Evolutionary conservation across 2,888 invertebrate species (phyloP).

Genomic region (Alentia gelatinosa): DNA sequence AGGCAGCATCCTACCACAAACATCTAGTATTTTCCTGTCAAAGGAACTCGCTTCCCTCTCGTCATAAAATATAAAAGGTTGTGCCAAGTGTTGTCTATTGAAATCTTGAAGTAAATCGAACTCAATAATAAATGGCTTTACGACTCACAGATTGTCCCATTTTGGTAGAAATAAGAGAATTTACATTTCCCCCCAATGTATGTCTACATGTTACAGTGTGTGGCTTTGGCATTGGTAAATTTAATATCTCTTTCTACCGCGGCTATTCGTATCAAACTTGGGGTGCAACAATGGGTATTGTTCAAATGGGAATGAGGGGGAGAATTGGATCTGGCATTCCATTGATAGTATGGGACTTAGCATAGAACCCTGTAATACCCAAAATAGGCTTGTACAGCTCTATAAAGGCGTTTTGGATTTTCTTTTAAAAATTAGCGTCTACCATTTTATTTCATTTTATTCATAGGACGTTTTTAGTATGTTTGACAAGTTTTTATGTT

Average conservation of each 20-base stretch:
- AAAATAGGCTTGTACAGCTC: neutral
- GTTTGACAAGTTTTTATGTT: too few species aligned
- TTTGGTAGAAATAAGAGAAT: neutral
- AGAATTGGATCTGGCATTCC: neutral
- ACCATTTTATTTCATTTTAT: neutral
- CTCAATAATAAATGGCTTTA: neutral
- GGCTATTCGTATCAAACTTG: neutral
- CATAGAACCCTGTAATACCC: neutral
- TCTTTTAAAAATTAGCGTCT: neutral
- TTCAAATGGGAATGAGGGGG: neutral
- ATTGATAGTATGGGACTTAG: neutral
- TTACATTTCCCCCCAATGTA: neutral
- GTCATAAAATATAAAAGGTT: neutral
- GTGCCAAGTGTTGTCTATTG: slow-evolving; percentile 20
- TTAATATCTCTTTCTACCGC: neutral
- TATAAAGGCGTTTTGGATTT: neutral
- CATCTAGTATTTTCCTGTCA: neutral
- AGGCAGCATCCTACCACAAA: neutral
- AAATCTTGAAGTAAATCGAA: neutral
- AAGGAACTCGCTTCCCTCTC: neutral
- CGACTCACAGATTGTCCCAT: neutral
- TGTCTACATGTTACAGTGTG: neutral
- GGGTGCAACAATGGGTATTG: neutral
- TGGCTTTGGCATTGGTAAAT: neutral
- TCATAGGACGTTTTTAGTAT: neutral